Evolutionary conservation across 2,797 vertebrate species (phyloP).

Genomic region (Melopsittacus undulatus): DNA sequence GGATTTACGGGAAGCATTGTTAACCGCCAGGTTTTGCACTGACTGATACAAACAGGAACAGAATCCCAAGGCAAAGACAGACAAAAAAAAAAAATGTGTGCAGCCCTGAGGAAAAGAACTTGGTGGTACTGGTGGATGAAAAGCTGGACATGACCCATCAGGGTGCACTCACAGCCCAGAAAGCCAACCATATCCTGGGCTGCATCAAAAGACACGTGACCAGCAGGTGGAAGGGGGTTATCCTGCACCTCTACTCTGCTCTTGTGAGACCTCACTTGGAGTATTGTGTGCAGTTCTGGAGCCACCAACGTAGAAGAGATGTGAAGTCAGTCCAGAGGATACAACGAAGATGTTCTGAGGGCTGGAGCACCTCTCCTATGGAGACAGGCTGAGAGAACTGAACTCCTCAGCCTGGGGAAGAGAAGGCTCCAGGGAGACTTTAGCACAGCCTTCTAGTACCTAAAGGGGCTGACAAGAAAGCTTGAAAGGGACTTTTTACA

Average conservation of each 20-base stretch:
- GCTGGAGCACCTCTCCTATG: background rate
- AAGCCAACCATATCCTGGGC: background rate
- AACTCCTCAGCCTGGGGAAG: background rate
- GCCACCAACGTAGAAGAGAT: background rate
- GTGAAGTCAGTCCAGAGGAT: background rate
- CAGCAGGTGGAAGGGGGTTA: background rate
- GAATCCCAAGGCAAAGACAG: background rate
- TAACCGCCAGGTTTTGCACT: background rate
- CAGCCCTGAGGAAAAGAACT: background rate
- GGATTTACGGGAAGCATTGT: background rate
- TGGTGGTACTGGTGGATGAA: background rate
- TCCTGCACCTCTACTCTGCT: background rate
- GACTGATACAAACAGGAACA: background rate
- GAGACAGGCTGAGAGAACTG: background rate
- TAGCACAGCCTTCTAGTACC: background rate
- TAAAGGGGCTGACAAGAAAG: background rate
- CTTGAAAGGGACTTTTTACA: background rate
- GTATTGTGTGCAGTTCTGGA: background rate
- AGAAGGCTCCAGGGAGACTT: background rate
- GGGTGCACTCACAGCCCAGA: background rate
- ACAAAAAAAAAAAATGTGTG: background rate
- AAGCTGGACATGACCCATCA: background rate
- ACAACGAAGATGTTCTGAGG: accelerated
- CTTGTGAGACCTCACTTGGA: background rate
- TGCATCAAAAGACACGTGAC: background rate